Evolutionary conservation across 2,888 invertebrate species (phyloP), one percentile per base, ranked within the genome.

Genomic region (Clunio marinus): DNA sequence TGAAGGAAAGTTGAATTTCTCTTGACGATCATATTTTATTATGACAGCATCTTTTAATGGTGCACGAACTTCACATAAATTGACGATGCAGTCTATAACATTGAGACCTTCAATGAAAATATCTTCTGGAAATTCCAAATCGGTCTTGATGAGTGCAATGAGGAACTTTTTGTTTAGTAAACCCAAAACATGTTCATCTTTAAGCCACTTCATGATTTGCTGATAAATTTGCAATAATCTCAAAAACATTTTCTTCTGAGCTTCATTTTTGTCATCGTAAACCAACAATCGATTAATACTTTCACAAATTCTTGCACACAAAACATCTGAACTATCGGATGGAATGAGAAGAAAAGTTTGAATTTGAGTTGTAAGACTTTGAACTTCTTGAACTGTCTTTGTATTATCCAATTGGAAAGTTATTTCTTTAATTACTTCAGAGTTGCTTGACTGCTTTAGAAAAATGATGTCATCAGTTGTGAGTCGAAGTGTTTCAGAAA

Each of bases 1-100:
- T 17, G 45, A 46, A 8, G 63, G 46, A 7, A 63, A 45, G 28
- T 63, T 17, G 17, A 63, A 1, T n/a, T 41, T 45, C 1, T 51
- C 2, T 22, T 51, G 51, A 15, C 20, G 51, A 8, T 51, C 51
- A 10, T 8, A 17, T 4, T 5, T 20, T 15, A 17, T 51, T 8
- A 51, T 51, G 32, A 32, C 17, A 51, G 41, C 41, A 51, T 3
- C 22, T 17, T 17, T 51, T 8, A 51, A 10, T 4, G 17, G n/a
- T 7, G 51, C 17, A 17, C 17, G 7, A 41, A 2, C 10, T 3
- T 41, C n/a, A n/a, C 41, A 41, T 3, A 41, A 15, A 10, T 41
- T 41, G 41, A 41, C 41, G n/a, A 41, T 41, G 41, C 41, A 41
- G 41, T 41, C 15, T 3, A 41, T 41, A 2, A 41, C 41, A n/a